Percentiles rank a stretch among this genome's conserved stretches.
phyloP scores from a whole-genome alignment of 2,113 vertebrate genomes.

The Oryzias melastigma region DNA sequence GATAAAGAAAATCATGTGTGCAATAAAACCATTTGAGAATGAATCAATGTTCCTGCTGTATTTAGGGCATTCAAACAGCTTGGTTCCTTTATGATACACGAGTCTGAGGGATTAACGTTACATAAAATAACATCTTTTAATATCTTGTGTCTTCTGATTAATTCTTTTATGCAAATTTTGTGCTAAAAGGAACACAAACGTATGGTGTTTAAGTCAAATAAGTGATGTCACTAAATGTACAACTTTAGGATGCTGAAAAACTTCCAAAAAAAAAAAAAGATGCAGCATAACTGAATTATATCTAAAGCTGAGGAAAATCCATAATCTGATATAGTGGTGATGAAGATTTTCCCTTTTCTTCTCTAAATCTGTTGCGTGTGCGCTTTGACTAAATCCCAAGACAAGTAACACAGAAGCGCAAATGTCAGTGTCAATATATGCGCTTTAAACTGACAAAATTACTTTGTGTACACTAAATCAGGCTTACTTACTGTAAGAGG shows the following conservation, averaged over 20 bases:
- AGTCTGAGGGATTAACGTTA: constrained; percentile 64
- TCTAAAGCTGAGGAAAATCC: constrained; percentile 3
- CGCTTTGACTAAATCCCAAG: constrained; percentile 33
- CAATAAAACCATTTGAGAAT: constrained; percentile 34
- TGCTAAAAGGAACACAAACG: constrained; percentile 33
- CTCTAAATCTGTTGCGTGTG: constrained; percentile 23
- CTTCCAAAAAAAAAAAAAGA: background rate
- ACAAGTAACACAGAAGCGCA: constrained; percentile 34
- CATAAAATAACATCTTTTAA: constrained; percentile 61
- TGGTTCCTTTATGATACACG: constrained; percentile 60
- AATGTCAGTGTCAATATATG: constrained; percentile 33
- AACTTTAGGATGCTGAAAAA: too few species aligned
- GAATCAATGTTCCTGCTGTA: constrained; percentile 53
- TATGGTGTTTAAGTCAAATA: background rate
- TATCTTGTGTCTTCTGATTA: constrained; percentile 63
- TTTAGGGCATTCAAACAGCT: constrained; percentile 67
- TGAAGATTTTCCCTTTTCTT: background rate
- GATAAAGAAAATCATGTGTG: constrained; percentile 49
- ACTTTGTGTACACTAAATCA: constrained; percentile 44
- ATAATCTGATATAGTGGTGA: constrained; percentile 11
- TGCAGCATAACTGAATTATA: constrained; percentile 1
- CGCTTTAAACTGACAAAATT: constrained; percentile 22
- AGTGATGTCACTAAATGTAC: too few species aligned
- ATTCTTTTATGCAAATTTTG: constrained; percentile 60
- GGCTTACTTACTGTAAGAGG: constrained; percentile 45